A percentile compares a stretch with the other conserved stretches of the same genome.
phyloP scores from a whole-genome alignment of 2,888 invertebrate genomes.

The Phengaris alcon region DNA sequence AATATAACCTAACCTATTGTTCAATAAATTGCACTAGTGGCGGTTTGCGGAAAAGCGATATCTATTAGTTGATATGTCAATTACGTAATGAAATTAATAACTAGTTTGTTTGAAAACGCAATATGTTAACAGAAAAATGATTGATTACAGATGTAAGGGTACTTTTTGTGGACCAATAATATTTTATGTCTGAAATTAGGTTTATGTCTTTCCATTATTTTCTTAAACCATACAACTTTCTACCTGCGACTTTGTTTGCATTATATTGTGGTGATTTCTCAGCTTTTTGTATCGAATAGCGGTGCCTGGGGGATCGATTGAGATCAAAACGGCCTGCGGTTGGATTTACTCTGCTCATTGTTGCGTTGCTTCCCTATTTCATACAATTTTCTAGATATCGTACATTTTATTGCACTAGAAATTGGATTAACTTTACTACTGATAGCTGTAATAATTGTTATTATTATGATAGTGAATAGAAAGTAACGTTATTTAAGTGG shows the following conservation, averaged over 20 bases:
- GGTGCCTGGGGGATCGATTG: slow-evolving; percentile 46
- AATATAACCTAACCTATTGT: too few relatives aligned
- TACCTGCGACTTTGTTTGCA: slow-evolving; percentile 62
- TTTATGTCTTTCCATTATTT: background rate
- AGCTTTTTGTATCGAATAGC: slow-evolving; percentile 59
- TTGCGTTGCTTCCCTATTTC: slow-evolving; percentile 35
- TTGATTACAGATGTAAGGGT: too few relatives aligned
- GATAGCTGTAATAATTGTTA: background rate
- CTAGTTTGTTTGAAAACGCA: too few relatives aligned
- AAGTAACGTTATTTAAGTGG: background rate
- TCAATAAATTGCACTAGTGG: too few relatives aligned
- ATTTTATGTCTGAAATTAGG: background rate
- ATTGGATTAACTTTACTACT: slow-evolving; percentile 19
- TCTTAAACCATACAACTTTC: slow-evolving; percentile 42
- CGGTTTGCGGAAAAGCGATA: too few relatives aligned
- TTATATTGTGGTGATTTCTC: slow-evolving; percentile 56
- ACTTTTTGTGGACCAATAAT: background rate
- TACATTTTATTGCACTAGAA: slow-evolving; percentile 24
- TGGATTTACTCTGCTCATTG: slow-evolving; percentile 34
- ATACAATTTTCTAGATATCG: slow-evolving; percentile 30
- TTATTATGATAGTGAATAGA: background rate
- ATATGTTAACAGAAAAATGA: too few relatives aligned
- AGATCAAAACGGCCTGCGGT: slow-evolving; percentile 37
- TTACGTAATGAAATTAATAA: too few relatives aligned
- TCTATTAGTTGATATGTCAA: too few relatives aligned